A percentile compares a stretch with the other conserved stretches of the same genome.
Conservation (phyloP, 2,888 invertebrate species). For the Brenthis daphne region DNA sequence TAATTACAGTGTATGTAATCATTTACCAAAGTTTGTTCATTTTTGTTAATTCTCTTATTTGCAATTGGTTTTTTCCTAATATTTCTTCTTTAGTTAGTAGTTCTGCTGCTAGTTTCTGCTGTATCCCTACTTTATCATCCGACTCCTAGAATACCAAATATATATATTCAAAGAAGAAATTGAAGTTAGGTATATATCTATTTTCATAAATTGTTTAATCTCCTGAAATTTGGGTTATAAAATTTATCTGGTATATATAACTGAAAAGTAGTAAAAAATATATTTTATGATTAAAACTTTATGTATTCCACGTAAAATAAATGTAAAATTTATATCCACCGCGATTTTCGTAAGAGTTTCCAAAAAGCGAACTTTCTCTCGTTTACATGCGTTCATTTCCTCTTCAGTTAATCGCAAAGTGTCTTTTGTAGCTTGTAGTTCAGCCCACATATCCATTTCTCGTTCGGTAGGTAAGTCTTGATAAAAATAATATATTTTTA, state of each 20-base stretch:
- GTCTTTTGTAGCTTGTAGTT: conserved; percentile 73
- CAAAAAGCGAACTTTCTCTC: conserved; percentile 71
- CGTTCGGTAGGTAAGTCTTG: conserved; percentile 69
- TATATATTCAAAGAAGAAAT: not conserved
- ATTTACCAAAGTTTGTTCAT: conserved; percentile 71
- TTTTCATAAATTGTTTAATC: conserved; percentile 34
- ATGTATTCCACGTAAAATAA: not conserved
- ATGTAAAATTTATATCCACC: conserved; percentile 50
- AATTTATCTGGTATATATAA: conserved; percentile 60
- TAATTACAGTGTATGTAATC: not conserved
- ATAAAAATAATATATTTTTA: not conserved
- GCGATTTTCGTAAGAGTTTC: conserved; percentile 72
- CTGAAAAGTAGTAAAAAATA: conserved; percentile 58
- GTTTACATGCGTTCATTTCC: conserved; percentile 64
- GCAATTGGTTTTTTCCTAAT: conserved; percentile 69
- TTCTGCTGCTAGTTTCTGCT: conserved; percentile 76
- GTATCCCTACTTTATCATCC: conserved; percentile 70
- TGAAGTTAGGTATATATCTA: not conserved
- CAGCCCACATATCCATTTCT: conserved; percentile 74
- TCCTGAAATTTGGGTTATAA: conserved; percentile 52
- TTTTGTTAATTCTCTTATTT: conserved; percentile 70
- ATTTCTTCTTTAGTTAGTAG: conserved; percentile 74
- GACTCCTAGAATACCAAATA: conserved; percentile 58
- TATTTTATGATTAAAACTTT: not conserved
- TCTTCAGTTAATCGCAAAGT: conserved; percentile 68